Base-by-base conservation (phyloP, 2,113 vertebrate genomes). In the Morone saxatilis region DNA sequence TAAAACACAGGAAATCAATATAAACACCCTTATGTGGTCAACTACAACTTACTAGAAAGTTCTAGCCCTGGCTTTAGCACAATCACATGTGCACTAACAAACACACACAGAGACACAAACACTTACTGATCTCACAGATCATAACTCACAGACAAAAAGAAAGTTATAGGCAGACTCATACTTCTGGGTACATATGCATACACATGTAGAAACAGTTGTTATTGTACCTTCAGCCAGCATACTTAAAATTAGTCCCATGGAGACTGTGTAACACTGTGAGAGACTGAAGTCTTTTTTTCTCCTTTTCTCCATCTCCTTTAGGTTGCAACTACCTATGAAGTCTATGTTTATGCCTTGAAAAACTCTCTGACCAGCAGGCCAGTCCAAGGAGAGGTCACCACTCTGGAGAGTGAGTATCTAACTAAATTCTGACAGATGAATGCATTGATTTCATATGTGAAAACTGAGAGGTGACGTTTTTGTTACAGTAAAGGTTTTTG, bases 251-350 rank as follows among this genome's bases (percentile, higher is more conserved):
- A 7, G 56, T 41, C n/a, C 13, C 8, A 12, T 75, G 53, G 51
- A 71, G 45, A 20, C 50, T 40, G n/a, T 40, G n/a, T 40, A 73
- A 54, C 36, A 66, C 31, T 36, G 13, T 59, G 1, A 86, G 45
- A n/a, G 8, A 59, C 40, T 75, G 3, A 71, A 62, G 22, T 48
- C 3, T 63, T 36, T 6, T 25, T 25, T 22, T 62, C 0, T 76
- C 17, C 67, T 76, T 51, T 71, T 69, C 54, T 59, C 56, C 7
- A 0, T 75, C 45, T 63, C 20, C 48, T 12, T 68, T 62, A 99
- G 98, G 95, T 98, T 83, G 96, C 96, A 71, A 99, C 98, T 43
- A 96, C 96, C 53, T 99, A 99, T 61, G 97, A 99, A 94, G 96
- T 99, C 71, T 93, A 95, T 0, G 91, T 99, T 56, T 98, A 98